Evolutionary conservation across 2,888 invertebrate species (phyloP), one percentile per base, ranked within the genome.

Genomic region (Drosophila kambysellisi): DNA sequence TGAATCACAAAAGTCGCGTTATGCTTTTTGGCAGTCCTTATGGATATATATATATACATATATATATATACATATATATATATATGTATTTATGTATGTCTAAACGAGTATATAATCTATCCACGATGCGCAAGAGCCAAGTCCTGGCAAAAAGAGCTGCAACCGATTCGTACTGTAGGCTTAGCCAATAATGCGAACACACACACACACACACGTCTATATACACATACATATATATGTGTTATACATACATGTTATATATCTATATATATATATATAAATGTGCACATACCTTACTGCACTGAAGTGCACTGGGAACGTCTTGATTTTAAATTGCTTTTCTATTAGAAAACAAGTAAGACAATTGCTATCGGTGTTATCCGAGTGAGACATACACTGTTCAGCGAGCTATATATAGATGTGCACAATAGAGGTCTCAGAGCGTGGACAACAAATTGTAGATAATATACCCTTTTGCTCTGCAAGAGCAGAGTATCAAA

Each of bases 301-400:
- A 32, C 20, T 20, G 41, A 8, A 20, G 41, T 43, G 57, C 41
- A 43, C 20, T 6, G 32, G 20, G 43, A 43, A 43, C 32, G 43
- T 32, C 57, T 43, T 57, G 41, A 43, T 57, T 43, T 57, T 43
- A 57, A 57, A 57, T 57, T 57, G 57, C 57, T 57, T 57, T 57
- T 43, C 43, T 57, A 57, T 43, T 57, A 41, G 43, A 43, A 43
- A 43, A 41, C 57, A 57, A 32, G 20, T 20, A 43, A 57, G 7
- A 15, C 30, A 32, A 46, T 8, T 25, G 15, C 15, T 15, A 4
- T 12, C 29, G 8, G 15, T 4, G 20, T 57, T 20, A 20, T 30
- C 17, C 57, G 57, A 43, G 5, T 6, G 8, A 9, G 15, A 0
- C n/a, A 57, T 32, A 43, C 57, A 11, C 57, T 57, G 41, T 17